A percentile compares a stretch with the other conserved stretches of the same genome.
These are phyloP conservation scores for Lymantria monacha DNA, from an alignment of 2,888 invertebrate species.

Conservation along the genomic window DNA sequence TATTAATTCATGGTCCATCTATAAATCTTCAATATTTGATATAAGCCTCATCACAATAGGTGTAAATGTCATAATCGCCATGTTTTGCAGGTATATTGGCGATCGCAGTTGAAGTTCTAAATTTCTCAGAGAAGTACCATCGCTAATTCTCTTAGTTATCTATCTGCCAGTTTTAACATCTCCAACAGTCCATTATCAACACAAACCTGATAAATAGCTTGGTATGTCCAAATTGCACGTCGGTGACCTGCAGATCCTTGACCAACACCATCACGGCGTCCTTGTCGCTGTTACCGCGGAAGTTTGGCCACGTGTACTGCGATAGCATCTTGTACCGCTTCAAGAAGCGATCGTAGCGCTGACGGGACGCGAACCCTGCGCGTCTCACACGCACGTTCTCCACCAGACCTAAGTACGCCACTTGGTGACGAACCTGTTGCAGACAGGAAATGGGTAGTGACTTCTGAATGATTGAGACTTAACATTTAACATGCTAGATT, in stretches of 20 bases:
- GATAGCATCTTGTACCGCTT: slow-evolving; percentile 98
- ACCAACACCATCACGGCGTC: slow-evolving; percentile 94
- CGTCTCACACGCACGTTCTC: slow-evolving; percentile 98
- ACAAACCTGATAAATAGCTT: slow-evolving; percentile 94
- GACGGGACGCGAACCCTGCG: slow-evolving; percentile 98
- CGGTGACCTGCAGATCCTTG: slow-evolving; percentile 88
- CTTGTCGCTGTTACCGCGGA: slow-evolving; percentile 87
- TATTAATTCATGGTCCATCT: too few species aligned
- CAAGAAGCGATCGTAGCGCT: slow-evolving; percentile 95
- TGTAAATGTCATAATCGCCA: too few species aligned
- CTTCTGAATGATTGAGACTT: too few species aligned
- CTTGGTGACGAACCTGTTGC: slow-evolving; percentile 85
- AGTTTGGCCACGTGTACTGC: slow-evolving; percentile 98
- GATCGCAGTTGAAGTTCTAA: too few species aligned
- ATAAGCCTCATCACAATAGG: too few species aligned
- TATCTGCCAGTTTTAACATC: too few species aligned
- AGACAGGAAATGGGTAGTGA: too few species aligned
- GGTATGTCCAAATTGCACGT: slow-evolving; percentile 97
- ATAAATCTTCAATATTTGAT: too few species aligned
- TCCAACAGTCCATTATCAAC: background rate
- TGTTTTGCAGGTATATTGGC: too few species aligned
- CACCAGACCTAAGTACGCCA: slow-evolving; percentile 93
- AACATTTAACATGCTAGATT: too few species aligned
- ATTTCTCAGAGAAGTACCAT: too few species aligned
- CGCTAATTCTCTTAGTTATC: too few species aligned